A percentile compares a stretch with the other conserved stretches of the same genome.
Evolutionary conservation across 2,888 invertebrate genomes (phyloP).

Genomic region (Thymelicus acteon): DNA sequence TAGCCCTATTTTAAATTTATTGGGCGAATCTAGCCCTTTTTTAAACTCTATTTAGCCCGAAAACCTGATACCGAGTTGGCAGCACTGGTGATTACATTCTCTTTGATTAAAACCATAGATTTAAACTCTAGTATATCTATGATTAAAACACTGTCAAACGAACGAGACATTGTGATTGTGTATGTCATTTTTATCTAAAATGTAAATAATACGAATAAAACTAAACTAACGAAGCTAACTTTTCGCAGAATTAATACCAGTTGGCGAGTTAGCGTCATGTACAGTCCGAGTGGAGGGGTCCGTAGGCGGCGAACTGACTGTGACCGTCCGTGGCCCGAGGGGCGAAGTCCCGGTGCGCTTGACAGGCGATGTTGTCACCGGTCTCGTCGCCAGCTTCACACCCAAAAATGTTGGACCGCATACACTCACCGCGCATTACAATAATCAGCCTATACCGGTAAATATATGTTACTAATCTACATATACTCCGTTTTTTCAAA

Average conservation of each 20-base stretch:
- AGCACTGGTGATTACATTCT: no score
- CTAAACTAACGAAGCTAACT: neutral
- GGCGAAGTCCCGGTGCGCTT: slow-evolving; percentile 95
- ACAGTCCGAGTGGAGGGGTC: slow-evolving; percentile 82
- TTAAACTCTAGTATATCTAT: no score
- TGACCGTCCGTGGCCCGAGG: slow-evolving; percentile 94
- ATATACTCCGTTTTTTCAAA: neutral
- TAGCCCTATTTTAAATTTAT: no score
- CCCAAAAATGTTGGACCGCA: slow-evolving; percentile 97
- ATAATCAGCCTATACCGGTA: slow-evolving; percentile 92
- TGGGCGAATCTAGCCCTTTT: no score
- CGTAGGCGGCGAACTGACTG: slow-evolving; percentile 92
- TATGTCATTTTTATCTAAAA: no score
- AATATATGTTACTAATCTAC: slow-evolving; percentile 44
- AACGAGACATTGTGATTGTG: no score
- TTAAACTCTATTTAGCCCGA: no score
- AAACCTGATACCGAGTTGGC: no score
- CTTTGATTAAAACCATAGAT: no score
- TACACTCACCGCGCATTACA: slow-evolving; percentile 95
- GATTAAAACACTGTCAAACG: no score
- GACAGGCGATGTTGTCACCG: slow-evolving; percentile 94
- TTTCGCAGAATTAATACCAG: slow-evolving; percentile 90
- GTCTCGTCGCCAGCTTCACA: slow-evolving; percentile 95
- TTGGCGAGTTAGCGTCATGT: slow-evolving; percentile 86
- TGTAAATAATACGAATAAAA: no score